These are phyloP conservation scores for Araneus ventricosus DNA, from an alignment of 1,140 invertebrate species.

Conservation along the genomic window DNA sequence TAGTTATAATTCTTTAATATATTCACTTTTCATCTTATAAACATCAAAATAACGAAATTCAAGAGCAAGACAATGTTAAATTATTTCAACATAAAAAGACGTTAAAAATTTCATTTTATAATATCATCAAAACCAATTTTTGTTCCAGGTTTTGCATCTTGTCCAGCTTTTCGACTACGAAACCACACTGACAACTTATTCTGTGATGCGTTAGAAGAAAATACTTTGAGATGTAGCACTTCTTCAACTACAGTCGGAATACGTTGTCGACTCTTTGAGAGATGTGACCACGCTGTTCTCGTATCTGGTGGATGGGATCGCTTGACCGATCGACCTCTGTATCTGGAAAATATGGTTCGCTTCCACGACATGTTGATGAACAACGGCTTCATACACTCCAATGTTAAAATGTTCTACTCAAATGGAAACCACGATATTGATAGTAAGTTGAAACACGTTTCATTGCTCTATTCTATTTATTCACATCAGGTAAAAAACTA, in stretches of 20 bases:
- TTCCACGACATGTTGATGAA: constrained; percentile 81
- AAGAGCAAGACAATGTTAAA: too few relatives aligned
- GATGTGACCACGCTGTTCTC: constrained; percentile 83
- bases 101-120: too few relatives aligned
- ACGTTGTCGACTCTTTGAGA: constrained; percentile 82
- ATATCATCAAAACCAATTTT: background rate
- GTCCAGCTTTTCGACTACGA: constrained; percentile 79
- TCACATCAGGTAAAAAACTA: too few relatives aligned
- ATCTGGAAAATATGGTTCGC: constrained; percentile 79
- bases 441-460: constrained; percentile 1
- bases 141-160: constrained; percentile 79
- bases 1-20: too few relatives aligned
- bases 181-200: constrained; percentile 80
- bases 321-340: constrained; percentile 79
- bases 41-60: too few relatives aligned
- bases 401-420: constrained; percentile 83
- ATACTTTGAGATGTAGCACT: constrained; percentile 81
- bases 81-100: too few relatives aligned
- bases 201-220: constrained; percentile 82
- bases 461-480: too few relatives aligned
- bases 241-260: constrained; percentile 80
- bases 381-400: constrained; percentile 81
- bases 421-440: constrained; percentile 79
- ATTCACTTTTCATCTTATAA: too few relatives aligned
- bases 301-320: constrained; percentile 83